These are phyloP conservation scores for Epizoanthus stellaris DNA, from an alignment of 92 coral and sea anemone genomes.

Conservation along the genomic window DNA sequence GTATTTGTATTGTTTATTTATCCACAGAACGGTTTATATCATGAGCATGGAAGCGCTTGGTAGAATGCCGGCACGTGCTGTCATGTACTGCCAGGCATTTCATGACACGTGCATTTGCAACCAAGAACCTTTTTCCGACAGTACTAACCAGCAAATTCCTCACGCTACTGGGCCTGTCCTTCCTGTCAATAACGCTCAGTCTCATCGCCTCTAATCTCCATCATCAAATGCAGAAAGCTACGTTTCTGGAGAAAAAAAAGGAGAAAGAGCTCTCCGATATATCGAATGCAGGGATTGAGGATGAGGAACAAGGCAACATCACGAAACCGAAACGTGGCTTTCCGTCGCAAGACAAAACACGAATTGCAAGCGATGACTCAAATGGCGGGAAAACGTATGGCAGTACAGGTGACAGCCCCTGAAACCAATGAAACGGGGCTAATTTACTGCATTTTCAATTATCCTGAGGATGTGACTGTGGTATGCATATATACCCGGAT, in stretches of 20 bases:
- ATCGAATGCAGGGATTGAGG: slow-evolving; percentile 67
- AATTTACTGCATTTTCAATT: not conserved
- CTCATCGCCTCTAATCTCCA: slow-evolving; percentile 83
- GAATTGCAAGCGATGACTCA: slow-evolving; percentile 55
- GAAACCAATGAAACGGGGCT: slow-evolving; percentile 3
- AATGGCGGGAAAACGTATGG: slow-evolving; percentile 87
- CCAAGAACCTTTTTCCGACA: too few relatives aligned
- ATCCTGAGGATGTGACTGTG: too few relatives aligned
- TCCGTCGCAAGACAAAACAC: slow-evolving; percentile 59
- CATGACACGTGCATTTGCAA: too few relatives aligned
- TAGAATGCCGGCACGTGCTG: too few relatives aligned
- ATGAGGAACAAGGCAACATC: slow-evolving; percentile 45
- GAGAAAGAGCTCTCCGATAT: slow-evolving; percentile 74
- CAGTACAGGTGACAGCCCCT: slow-evolving; percentile 64
- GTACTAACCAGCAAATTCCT: slow-evolving; percentile 33
- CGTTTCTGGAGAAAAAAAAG: slow-evolving; percentile 71
- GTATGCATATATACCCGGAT: too few relatives aligned
- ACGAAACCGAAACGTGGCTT: slow-evolving; percentile 26
- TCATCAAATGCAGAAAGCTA: slow-evolving; percentile 83
- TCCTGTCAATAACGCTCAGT: slow-evolving; percentile 82
- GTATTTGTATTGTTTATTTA: too few relatives aligned
- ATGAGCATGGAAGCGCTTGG: too few relatives aligned
- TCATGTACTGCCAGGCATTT: too few relatives aligned
- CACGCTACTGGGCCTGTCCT: slow-evolving; percentile 74
- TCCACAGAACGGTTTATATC: too few relatives aligned